Conservation (phyloP, 2,888 invertebrate genomes). For the Ophonus ardosiacus region DNA sequence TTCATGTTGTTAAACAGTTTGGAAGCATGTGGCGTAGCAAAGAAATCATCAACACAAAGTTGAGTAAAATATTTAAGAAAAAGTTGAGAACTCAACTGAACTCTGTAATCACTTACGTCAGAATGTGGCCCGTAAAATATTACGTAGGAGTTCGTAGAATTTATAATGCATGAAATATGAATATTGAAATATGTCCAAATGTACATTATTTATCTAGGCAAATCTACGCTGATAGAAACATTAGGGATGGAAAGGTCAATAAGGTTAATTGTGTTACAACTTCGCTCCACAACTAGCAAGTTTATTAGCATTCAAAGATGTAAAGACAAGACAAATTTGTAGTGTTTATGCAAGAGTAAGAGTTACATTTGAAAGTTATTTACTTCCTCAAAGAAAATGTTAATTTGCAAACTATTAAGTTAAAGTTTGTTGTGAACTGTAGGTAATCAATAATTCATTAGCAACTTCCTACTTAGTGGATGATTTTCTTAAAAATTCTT, state of each 20-base stretch:
- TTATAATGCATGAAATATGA: conserved; percentile 64
- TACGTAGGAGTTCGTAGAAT: conserved; percentile 58
- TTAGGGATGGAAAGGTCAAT: background rate
- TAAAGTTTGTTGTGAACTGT: background rate
- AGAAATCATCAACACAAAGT: background rate
- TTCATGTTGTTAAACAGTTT: conserved; percentile 50
- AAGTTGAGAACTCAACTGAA: conserved; percentile 31
- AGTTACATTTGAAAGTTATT: conserved; percentile 10
- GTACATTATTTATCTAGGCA: conserved; percentile 60
- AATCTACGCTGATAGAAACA: background rate
- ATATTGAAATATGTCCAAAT: conserved; percentile 65
- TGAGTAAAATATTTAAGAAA: background rate
- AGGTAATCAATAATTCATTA: background rate
- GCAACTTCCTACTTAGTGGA: background rate
- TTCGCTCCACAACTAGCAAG: background rate
- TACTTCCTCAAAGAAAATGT: conserved; percentile 7
- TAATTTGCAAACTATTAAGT: conserved; percentile 12
- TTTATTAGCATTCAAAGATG: background rate
- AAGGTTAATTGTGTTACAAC: background rate
- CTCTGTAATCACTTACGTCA: conserved; percentile 63
- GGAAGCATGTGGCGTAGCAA: conserved; percentile 17
- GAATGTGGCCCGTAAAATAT: conserved; percentile 59
- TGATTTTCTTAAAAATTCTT: background rate
- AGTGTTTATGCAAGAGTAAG: conserved; percentile 1
- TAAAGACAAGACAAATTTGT: background rate